phyloP scores from a whole-genome alignment of 2,113 vertebrate species.

The Salvelinus sp. region DNA sequence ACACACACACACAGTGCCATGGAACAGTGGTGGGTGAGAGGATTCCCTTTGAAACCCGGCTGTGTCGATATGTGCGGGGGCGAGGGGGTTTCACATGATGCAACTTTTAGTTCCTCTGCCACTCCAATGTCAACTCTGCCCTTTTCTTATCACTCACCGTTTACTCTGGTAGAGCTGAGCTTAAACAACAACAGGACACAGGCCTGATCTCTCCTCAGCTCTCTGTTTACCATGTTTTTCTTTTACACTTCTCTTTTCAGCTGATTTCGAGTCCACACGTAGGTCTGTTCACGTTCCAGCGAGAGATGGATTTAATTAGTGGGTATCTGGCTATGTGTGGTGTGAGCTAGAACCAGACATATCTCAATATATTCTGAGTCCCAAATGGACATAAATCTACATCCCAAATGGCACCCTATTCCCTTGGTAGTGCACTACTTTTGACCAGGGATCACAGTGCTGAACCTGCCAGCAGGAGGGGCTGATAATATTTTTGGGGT shows the following conservation, averaged over 20 bases:
- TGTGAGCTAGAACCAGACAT: background rate
- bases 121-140: slow-evolving; percentile 61
- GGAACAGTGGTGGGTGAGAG: slow-evolving; percentile 70
- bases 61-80: slow-evolving; percentile 42
- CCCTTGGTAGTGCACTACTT: too few relatives aligned
- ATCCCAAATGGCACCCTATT: too few relatives aligned
- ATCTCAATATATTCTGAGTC: too few relatives aligned
- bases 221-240: background rate
- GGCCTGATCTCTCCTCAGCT: background rate
- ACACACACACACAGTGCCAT: slow-evolving; percentile 52
- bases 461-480: too few relatives aligned
- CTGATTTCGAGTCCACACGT: background rate
- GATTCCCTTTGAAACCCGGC: slow-evolving; percentile 75
- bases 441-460: too few relatives aligned
- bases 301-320: slow-evolving; percentile 37
- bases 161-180: slow-evolving; percentile 7
- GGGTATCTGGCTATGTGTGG: slow-evolving; percentile 21
- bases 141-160: slow-evolving; percentile 53
- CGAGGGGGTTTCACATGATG: slow-evolving; percentile 54
- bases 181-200: slow-evolving; percentile 68
- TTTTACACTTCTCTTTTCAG: background rate
- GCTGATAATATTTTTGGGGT: too few relatives aligned
- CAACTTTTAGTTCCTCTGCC: slow-evolving; percentile 36
- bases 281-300: slow-evolving; percentile 36
- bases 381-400: too few relatives aligned